Percentiles rank a stretch among this genome's conserved stretches.
Conservation (phyloP, 2,888 invertebrate genomes). For the Aspidapion aeneum region DNA sequence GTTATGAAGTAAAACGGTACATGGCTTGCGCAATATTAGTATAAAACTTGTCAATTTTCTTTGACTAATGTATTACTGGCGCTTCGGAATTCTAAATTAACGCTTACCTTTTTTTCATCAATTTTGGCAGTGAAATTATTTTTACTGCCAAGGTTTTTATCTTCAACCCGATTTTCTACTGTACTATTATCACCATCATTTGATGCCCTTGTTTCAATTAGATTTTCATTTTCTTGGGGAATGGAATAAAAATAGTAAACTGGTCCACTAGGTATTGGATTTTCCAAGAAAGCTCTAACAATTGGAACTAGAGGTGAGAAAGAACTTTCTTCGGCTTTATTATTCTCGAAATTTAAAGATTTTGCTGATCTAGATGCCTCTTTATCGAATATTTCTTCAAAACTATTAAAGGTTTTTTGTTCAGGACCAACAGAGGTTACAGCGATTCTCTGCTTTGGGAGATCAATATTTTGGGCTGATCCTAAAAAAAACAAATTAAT, state of each 20-base stretch:
- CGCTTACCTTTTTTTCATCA: no score
- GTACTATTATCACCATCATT: not conserved
- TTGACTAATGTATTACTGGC: no score
- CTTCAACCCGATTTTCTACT: not conserved
- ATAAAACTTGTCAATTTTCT: no score
- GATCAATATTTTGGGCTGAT: not conserved
- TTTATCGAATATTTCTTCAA: constrained; percentile 1
- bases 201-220: not conserved
- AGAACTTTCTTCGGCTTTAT: not conserved
- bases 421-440: constrained; percentile 9
- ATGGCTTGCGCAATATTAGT: no score
- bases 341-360: not conserved
- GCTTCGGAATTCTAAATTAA: no score
- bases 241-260: not conserved
- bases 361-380: not conserved
- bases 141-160: not conserved
- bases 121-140: no score
- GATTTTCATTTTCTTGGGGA: not conserved
- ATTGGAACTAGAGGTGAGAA: constrained; percentile 2
- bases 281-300: constrained; percentile 1
- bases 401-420: not conserved
- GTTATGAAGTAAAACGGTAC: no score
- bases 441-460: constrained; percentile 1
- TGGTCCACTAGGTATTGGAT: not conserved
- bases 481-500: not conserved